phyloP scores from a whole-genome alignment of 2,888 invertebrate species.

The Drosophila fungiperda region DNA sequence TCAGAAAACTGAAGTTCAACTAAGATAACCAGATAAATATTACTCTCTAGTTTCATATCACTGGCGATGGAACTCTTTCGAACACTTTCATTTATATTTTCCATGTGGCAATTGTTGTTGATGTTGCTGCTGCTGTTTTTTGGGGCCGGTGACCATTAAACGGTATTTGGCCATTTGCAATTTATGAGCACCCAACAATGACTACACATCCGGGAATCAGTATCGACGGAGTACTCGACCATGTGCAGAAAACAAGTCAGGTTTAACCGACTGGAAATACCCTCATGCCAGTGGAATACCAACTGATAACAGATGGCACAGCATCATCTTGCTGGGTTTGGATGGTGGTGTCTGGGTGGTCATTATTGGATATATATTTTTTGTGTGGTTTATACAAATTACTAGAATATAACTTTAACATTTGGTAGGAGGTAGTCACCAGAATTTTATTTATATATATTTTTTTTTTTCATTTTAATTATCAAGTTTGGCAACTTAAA shows the following conservation, averaged over 20 bases:
- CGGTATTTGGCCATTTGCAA: constrained; percentile 82
- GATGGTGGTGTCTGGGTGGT: neutral
- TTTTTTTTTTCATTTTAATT: neutral
- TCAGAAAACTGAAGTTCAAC: neutral
- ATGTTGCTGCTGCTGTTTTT: constrained; percentile 21
- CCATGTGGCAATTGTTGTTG: constrained; percentile 24
- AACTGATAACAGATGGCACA: neutral
- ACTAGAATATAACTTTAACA: neutral
- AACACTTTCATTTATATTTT: constrained; percentile 19
- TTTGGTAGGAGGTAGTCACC: neutral
- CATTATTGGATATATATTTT: too few relatives aligned
- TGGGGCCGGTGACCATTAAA: constrained; percentile 76
- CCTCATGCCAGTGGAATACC: neutral
- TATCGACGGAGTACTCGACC: constrained; percentile 11
- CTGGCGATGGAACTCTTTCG: constrained; percentile 21
- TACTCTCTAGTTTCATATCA: neutral
- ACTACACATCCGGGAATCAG: constrained; percentile 55
- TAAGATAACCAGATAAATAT: neutral
- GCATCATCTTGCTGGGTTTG: neutral
- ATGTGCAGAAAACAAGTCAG: neutral
- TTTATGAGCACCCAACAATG: constrained; percentile 77
- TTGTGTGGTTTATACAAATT: neutral
- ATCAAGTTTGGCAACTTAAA: neutral
- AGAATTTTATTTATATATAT: too few relatives aligned
- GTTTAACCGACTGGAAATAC: neutral